Evolutionary conservation across 1,140 invertebrate genomes (phyloP).

Genomic region (Melanaphis sacchari): DNA sequence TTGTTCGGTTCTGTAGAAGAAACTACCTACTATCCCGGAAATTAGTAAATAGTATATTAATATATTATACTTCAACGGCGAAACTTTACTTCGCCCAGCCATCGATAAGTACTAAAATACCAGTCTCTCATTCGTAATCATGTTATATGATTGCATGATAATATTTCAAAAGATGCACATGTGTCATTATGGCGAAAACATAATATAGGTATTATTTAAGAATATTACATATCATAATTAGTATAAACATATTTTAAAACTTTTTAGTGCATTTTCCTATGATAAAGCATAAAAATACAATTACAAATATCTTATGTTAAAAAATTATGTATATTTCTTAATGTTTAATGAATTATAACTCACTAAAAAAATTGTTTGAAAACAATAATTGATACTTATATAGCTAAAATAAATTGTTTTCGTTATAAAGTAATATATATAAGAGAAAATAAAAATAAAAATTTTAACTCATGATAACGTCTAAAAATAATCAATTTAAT

Average conservation of each 20-base stretch:
- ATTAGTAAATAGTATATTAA: slow-evolving; percentile 1
- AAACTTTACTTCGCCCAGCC: neutral
- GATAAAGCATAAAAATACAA: neutral
- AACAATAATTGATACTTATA: neutral
- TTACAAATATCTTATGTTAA: neutral
- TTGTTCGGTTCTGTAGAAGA: neutral
- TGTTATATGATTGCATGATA: neutral
- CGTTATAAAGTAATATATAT: neutral
- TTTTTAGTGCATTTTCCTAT: neutral
- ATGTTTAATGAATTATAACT: no score
- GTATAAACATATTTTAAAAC: neutral
- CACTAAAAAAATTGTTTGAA: neutral
- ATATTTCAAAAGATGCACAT: neutral
- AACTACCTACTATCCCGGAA: neutral
- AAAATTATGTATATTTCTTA: neutral
- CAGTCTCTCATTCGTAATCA: neutral
- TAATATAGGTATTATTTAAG: neutral
- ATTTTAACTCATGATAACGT: neutral
- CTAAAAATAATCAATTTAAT: neutral
- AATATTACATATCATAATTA: neutral
- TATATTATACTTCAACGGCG: slow-evolving; percentile 12
- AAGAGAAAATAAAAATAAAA: neutral
- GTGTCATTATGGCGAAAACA: neutral
- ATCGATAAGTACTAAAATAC: neutral
- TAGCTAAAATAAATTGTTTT: neutral